These are phyloP conservation scores for Amphiprion percula DNA, from an alignment of 2,113 vertebrate genomes.

Conservation along the genomic window DNA sequence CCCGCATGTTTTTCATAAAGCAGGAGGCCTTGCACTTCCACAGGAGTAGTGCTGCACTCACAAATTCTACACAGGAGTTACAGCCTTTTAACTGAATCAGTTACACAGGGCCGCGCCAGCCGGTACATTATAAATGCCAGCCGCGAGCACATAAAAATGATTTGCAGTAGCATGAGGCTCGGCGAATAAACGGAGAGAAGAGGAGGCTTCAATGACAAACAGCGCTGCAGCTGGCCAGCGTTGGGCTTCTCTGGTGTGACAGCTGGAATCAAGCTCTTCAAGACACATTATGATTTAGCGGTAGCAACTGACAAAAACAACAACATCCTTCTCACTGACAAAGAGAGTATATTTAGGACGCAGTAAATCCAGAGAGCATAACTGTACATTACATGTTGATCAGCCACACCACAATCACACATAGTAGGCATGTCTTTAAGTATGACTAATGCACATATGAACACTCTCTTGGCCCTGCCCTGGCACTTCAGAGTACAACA, in stretches of 20 bases:
- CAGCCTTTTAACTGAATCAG: constrained; percentile 27
- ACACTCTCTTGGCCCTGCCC: neutral
- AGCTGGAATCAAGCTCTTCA: constrained; percentile 26
- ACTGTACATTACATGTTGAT: neutral
- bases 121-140: constrained; percentile 32
- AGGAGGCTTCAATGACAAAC: constrained; percentile 15
- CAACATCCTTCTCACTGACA: constrained; percentile 6
- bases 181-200: constrained; percentile 20
- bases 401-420: neutral
- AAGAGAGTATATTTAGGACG: constrained; percentile 18
- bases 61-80: constrained; percentile 41
- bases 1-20: constrained; percentile 26
- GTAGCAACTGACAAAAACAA: neutral
- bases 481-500: neutral
- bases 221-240: neutral
- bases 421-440: neutral
- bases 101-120: constrained; percentile 2
- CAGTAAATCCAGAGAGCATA: constrained; percentile 19
- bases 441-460: constrained; percentile 13
- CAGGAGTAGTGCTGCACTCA: constrained; percentile 5
- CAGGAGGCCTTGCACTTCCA: neutral
- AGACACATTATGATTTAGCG: constrained; percentile 21
- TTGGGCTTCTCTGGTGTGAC: constrained; percentile 31
- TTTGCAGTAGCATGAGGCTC: constrained; percentile 34
- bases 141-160: constrained; percentile 59